Base-by-base conservation (phyloP, 2,888 invertebrate genomes). In the Rhamphomyia laevipes region DNA sequence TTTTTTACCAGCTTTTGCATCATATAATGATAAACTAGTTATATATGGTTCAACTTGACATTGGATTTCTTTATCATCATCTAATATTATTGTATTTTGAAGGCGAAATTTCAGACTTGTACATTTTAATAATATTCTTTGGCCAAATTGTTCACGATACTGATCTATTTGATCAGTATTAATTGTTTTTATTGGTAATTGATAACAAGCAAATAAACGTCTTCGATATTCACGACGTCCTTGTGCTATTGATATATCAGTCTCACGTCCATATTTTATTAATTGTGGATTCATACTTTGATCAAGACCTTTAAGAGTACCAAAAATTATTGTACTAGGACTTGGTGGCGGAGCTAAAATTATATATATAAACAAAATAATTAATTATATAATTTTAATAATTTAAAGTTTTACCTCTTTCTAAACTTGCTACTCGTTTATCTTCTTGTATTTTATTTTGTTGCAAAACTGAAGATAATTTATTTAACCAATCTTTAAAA, bases 281-380 rank as follows among this genome's bases (percentile, higher is more conserved):
- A 93, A 73, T 59, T 91, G 87, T 1, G 93, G 92, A 71, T 92
- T 92, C 82, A 92, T 86, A 61, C 89, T 90, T 65, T 91, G 89
- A 61, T 93, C 92, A 42, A 91, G 73, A 1, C 90, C 89, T 64
- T 89, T 88, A 1, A 91, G 71, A 0, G 91, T 91, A 6, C 90
- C 90, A 66, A 84, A 89, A 5, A 80, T 77, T 27, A 79, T 72
- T n/a, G 72, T 70, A 55, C 74, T 77, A 49, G 80, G 80, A 38
- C 81, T 80, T 5, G 77, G 73, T 38, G 80, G 74, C 17, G 77
- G 69, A 3, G 77, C 74, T 43, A 71, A 17, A 46, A 45, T 33
- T 18, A 15, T 12, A 23, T 43, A 43, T 47, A 43, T 47, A 46
- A 13, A 33, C 33, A 33, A 33, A 6, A 5, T 11, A 33, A 13